phyloP scores from a whole-genome alignment of 1,140 invertebrate genomes.

The Cydia strobilella region DNA sequence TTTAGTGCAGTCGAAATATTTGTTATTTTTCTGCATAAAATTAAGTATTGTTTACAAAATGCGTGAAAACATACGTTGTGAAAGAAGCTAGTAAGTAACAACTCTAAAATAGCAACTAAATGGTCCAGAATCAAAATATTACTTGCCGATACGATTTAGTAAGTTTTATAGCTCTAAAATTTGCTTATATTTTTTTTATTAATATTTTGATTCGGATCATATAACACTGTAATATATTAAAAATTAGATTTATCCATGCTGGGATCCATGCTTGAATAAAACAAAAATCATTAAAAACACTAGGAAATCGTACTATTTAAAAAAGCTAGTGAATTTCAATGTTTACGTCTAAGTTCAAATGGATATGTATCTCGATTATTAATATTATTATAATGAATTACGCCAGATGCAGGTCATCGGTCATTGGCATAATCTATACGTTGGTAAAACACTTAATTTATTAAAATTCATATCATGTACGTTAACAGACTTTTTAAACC shows the following conservation, averaged over 20 bases:
- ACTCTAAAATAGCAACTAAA: not conserved
- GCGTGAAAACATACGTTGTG: not conserved
- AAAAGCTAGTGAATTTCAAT: not conserved
- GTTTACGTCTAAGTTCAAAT: slow-evolving; percentile 20
- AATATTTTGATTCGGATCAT: slow-evolving; percentile 5
- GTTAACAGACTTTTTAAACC: no score
- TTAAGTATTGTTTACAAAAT: no score
- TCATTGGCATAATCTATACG: not conserved
- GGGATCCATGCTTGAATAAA: not conserved
- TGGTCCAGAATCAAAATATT: slow-evolving; percentile 10
- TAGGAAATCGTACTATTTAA: not conserved
- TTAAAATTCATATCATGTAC: no score
- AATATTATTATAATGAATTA: not conserved
- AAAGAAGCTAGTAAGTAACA: not conserved
- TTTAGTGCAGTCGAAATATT: not conserved
- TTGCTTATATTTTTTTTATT: not conserved
- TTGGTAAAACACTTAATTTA: not conserved
- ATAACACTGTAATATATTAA: not conserved
- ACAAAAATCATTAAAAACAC: not conserved
- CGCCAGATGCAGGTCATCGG: not conserved
- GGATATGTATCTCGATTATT: not conserved
- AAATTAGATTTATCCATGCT: slow-evolving; percentile 4
- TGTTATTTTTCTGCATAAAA: no score
- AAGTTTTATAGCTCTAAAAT: not conserved
- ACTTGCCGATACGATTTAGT: not conserved